Base-by-base conservation (phyloP, 1,140 invertebrate genomes). In the Littorina saxatilis region DNA sequence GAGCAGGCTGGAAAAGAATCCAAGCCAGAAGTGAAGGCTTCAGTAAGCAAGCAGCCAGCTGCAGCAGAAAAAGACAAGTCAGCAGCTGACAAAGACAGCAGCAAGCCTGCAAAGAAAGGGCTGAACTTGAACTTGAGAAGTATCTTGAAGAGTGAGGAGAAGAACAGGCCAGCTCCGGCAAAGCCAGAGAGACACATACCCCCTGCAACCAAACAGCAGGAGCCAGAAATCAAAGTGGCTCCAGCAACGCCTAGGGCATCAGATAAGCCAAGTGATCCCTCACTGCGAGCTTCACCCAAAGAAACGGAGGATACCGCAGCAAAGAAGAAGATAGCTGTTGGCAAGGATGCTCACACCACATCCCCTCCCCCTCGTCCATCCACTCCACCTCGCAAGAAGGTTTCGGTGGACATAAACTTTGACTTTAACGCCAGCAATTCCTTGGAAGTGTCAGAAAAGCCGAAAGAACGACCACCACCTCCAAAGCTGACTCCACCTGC, bases 401-500 rank as follows among this genome's bases (percentile, higher is more conserved):
- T 87, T 15, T 75, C 83, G 47, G 83, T 85, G 0, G 80, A 80
- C 50, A 32, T 77, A 7, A 83, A 80, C 29, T 86, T 87, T 84
- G 79, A 86, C 72, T 86, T 86, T 55, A 70, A 82, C 47, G 63
- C 11, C 40, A 72, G 63, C 43, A 50, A 23, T 20, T 37, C 61
- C 23, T 39, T 75, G 27, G 7, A 79, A 9, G 29, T 23, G 7
- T 63, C 77, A 11, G 47, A 43, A 9, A 80, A 40, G 23, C 83
- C 55, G 27, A 72, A 47, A 2, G 82, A 83, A 27, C 79, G 79
- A 66, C 82, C 66, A 37, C 74, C 79, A 52, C 72, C 82, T 15
- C 61, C 35, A 20, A 32, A 74, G 29, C 47, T 39, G 52, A 66
- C 75, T 29, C 66, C 77, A 79, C 78, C 78, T 27, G 29, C 27